A percentile compares a stretch with the other conserved stretches of the same genome.
Evolutionary conservation across 2,797 vertebrate genomes (phyloP).

Genomic region (Anisognathus igniventris): DNA sequence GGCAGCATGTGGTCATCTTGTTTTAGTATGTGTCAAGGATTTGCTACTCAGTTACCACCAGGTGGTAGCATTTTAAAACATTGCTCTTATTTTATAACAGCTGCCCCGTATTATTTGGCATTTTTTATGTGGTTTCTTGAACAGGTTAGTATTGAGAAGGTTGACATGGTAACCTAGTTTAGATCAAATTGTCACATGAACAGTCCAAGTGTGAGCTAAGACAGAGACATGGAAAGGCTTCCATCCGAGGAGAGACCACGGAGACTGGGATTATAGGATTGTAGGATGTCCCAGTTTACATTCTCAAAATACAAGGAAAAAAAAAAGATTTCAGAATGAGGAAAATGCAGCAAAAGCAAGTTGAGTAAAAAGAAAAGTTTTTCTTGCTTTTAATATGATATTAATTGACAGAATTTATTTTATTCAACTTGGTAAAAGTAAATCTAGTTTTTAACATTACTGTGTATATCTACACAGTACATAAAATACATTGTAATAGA

Average conservation of each 20-base stretch:
- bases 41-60: conserved; percentile 37
- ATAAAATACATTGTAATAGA: neutral
- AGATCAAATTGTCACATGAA: neutral
- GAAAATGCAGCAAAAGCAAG: neutral
- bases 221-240: neutral
- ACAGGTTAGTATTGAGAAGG: neutral
- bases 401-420: neutral
- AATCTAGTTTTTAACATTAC: neutral
- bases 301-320: neutral
- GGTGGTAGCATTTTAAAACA: conserved; percentile 67
- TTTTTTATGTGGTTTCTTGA: neutral
- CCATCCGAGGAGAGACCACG: neutral
- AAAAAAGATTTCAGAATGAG: neutral
- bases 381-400: neutral
- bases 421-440: neutral
- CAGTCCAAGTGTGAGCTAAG: neutral
- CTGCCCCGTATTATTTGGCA: neutral
- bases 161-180: conserved; percentile 25
- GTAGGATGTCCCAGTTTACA: neutral
- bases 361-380: neutral
- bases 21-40: neutral
- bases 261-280: neutral
- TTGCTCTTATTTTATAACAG: neutral
- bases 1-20: neutral
- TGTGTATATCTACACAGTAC: neutral